Evolutionary conservation across 2,888 invertebrate genomes (phyloP), one percentile per base, ranked within the genome.

Genomic region (Epirrita christyi): DNA sequence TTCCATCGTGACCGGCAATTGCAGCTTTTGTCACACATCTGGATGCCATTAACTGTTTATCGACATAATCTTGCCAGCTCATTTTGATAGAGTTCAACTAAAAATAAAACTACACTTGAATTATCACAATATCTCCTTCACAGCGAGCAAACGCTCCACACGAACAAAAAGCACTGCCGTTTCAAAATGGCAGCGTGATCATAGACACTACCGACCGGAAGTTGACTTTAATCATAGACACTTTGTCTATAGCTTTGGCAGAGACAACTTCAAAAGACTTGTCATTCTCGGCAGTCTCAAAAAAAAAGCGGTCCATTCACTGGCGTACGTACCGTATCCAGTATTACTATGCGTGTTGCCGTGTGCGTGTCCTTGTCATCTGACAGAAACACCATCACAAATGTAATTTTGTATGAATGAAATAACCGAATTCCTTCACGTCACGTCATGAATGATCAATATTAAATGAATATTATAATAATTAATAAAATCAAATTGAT

Each of bases 51-150:
- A 98, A 96, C 94, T 98, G 98, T 95, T 97, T 97, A 94, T 97
- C 97, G 93, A 98, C 97, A 94, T 98, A 98, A 96, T 97, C 97
- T 96, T 98, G 97, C 98, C 98, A 98, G 96, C 97, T 97, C 97
- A 97, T 97, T 93, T 93, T 95, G 93, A 89, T 77, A 81, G 77
- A 88, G 90, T 91, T 91, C 89, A 82, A 86, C 86, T 88, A 84
- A 87, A 80, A 86, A 86, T 89, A 87, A 87, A 90, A 91, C 92
- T 89, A 90, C 87, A 88, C 90, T 90, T 86, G 81, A 81, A 58
- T 85, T 88, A 87, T 82, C 88, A 89, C 88, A 84, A 86, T 85
- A 75, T 82, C 81, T 83, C 84, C 85, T 81, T 80, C 88, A 86
- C 87, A 88, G 87, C 92, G 90, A 90, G 90, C 90, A 83, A 88